Conservation (phyloP, 2,113 vertebrate species). For the Pipra filicauda region DNA sequence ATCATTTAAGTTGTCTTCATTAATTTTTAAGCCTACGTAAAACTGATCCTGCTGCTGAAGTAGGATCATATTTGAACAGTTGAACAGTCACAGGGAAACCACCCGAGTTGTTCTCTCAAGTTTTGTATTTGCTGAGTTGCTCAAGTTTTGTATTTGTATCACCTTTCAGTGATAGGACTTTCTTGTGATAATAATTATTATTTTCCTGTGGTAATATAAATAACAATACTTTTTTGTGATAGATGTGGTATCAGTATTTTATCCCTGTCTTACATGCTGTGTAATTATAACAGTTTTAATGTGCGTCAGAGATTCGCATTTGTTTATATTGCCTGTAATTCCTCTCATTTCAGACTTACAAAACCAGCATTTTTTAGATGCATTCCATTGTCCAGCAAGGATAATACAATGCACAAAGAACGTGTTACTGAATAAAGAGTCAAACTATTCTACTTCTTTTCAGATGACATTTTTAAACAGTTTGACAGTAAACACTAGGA, state of each 20-base stretch:
- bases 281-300: background rate
- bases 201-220: background rate
- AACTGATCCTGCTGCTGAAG: background rate
- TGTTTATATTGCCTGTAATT: constrained; percentile 21
- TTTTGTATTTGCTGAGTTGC: background rate
- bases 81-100: background rate
- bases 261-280: background rate
- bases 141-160: background rate
- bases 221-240: background rate
- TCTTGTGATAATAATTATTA: background rate
- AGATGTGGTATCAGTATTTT: background rate
- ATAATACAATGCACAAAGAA: constrained; percentile 25
- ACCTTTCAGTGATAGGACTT: background rate
- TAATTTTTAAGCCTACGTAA: background rate
- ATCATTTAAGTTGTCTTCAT: background rate
- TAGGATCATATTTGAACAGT: background rate
- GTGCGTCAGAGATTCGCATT: background rate
- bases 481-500: constrained; percentile 19
- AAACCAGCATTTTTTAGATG: constrained; percentile 57
- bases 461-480: constrained; percentile 54
- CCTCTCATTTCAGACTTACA: constrained; percentile 21
- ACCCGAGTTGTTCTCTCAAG: background rate
- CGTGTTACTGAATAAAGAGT: constrained; percentile 42
- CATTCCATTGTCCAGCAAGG: constrained; percentile 47
- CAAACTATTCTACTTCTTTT: constrained; percentile 29